Evolutionary conservation across 2,797 vertebrate genomes (phyloP).

Genomic region (Manis pentadactyla): DNA sequence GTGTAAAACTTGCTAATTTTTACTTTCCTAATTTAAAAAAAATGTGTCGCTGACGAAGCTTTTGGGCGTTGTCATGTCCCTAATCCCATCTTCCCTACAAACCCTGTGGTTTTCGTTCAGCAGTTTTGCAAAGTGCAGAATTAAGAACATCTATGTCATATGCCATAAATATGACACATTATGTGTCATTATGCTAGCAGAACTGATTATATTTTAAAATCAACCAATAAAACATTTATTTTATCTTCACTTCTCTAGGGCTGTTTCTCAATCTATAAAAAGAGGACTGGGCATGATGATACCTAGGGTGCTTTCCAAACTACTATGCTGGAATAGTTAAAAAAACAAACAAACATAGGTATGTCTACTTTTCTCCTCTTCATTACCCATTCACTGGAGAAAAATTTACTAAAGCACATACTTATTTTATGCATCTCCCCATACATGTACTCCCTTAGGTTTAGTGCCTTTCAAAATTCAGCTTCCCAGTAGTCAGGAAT

Average conservation of each 20-base stretch:
- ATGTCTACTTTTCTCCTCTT: not conserved
- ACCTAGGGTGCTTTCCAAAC: not conserved
- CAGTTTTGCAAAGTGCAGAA: not conserved
- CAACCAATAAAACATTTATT: not conserved
- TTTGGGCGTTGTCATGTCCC: not conserved
- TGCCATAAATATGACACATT: too few relatives aligned
- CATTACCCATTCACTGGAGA: not conserved
- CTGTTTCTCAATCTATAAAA: conserved; percentile 28
- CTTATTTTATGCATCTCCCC: not conserved
- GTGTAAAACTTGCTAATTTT: not conserved
- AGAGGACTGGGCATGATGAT: not conserved
- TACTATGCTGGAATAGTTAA: not conserved
- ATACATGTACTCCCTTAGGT: not conserved
- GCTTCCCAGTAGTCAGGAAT: not conserved
- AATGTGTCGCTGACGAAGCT: not conserved
- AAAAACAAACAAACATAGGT: not conserved
- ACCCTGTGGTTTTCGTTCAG: not conserved
- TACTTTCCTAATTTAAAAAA: not conserved
- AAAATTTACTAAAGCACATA: not conserved
- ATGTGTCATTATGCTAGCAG: not conserved
- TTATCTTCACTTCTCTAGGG: not conserved
- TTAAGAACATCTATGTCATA: not conserved
- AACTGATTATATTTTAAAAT: conserved; percentile 18
- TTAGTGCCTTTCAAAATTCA: not conserved
- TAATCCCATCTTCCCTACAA: not conserved